These are phyloP conservation scores for Zelleria hepariella DNA, from an alignment of 2,888 invertebrate genomes.

Conservation along the genomic window DNA sequence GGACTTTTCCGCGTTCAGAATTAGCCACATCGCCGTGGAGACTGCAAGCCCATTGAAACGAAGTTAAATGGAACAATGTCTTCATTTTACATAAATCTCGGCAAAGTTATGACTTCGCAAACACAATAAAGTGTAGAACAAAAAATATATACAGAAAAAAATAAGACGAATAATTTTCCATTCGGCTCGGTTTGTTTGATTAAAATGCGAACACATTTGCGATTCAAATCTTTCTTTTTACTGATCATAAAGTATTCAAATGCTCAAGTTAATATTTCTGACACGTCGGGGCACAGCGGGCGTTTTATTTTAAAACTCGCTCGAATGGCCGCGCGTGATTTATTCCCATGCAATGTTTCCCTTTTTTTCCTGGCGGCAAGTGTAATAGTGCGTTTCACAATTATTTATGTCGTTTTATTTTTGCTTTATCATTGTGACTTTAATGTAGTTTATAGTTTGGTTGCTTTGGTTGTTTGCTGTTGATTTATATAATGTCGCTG, in stretches of 20 bases:
- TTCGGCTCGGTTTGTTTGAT: constrained; percentile 30
- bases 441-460: not conserved
- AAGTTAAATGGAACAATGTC: constrained; percentile 4
- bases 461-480: not conserved
- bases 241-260: constrained; percentile 70
- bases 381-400: not conserved
- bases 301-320: constrained; percentile 21
- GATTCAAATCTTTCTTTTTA: constrained; percentile 67
- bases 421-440: not conserved
- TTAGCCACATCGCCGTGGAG: not conserved
- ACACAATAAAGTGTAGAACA: constrained; percentile 4
- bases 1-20: not conserved
- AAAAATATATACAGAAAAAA: constrained; percentile 1
- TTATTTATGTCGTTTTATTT: not conserved
- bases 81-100: constrained; percentile 4
- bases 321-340: constrained; percentile 29
- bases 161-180: constrained; percentile 2
- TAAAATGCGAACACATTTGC: constrained; percentile 66
- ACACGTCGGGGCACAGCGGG: constrained; percentile 46
- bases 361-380: constrained; percentile 3
- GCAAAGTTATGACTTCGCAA: constrained; percentile 5
- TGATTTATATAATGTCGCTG: not conserved
- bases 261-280: constrained; percentile 62
- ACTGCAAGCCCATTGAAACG: not conserved
- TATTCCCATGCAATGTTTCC: constrained; percentile 20